A percentile compares a stretch with the other conserved stretches of the same genome.
Conservation (phyloP, 2,113 vertebrate species). For the Pagrus major region DNA sequence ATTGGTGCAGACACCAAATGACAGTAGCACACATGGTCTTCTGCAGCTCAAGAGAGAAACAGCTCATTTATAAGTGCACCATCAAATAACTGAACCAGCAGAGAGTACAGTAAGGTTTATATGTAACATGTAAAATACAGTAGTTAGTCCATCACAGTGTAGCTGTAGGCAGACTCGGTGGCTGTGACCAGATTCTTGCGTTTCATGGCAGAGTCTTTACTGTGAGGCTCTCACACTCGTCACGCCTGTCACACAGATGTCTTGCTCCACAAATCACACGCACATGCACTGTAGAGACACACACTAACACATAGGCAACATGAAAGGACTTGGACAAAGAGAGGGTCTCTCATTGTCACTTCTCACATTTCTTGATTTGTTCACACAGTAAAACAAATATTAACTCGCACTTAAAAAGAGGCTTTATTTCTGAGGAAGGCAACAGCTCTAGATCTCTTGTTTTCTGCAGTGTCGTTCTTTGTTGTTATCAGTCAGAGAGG, state of each 20-base stretch:
- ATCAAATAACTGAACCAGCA: background rate
- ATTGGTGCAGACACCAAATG: background rate
- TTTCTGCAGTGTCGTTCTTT: background rate
- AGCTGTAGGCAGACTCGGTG: constrained; percentile 26
- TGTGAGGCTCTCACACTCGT: constrained; percentile 57
- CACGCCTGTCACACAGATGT: constrained; percentile 74
- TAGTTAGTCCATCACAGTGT: constrained; percentile 20
- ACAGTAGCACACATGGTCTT: constrained; percentile 14
- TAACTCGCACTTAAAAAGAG: background rate
- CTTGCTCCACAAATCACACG: constrained; percentile 62
- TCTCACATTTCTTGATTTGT: background rate
- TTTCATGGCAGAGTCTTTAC: constrained; percentile 38
- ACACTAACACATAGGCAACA: constrained; percentile 18
- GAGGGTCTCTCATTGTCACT: background rate
- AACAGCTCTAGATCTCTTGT: background rate
- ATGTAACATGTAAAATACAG: constrained; percentile 28
- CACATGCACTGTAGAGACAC: constrained; percentile 12
- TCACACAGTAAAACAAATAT: background rate
- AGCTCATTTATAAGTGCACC: constrained; percentile 25
- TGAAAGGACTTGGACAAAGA: constrained; percentile 26
- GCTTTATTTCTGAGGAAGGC: background rate
- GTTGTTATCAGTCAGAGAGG: background rate
- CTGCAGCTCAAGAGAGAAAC: constrained; percentile 5
- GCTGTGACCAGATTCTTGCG: constrained; percentile 36
- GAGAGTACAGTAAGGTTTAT: background rate